Base-by-base conservation (phyloP, 2,113 vertebrate genomes). In the Odocoileus virginianus region DNA sequence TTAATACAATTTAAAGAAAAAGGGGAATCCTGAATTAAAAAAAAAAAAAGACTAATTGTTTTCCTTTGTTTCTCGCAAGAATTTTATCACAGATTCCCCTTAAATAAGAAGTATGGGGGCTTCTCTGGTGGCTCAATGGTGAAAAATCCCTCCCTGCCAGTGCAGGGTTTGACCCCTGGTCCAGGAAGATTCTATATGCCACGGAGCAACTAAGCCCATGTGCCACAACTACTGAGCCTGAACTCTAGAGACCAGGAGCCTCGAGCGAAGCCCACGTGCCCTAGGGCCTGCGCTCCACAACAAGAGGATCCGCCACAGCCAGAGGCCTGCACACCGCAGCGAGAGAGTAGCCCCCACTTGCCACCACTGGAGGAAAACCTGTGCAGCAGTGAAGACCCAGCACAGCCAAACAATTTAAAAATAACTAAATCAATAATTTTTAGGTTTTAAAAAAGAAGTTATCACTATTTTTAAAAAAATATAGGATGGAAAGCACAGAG, bases 1-100 rank as follows among this genome's bases (percentile, higher is more conserved):
- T 52, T 87, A 76, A 79, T 58, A 96, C 55, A 89, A 83, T 60
- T 83, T 71, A 64, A 85, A 78, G 33, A 94, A 91, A 87, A 21
- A 85, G 16, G 40, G 40, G 57, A 92, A 57, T 25, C n/a, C 61
- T 47, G 13, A 82, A 82, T 82, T 40, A 40, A 45, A 52, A 50
- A 64, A 57, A 64, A 57, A 64, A n/a, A 21, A 36, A 43, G 23
- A 76, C 33, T 43, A 58, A 86, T 19, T 96, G 45, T 81, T 88
- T 74, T 85, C 45, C 27, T 36, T 71, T 52, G 60, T 86, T 86
- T 91, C 64, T 14, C 19, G 17, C 21, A 92, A 94, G 43, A 92
- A 95, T 60, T 84, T 84, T 40, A 64, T 82, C 60, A 91, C 14
- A 55, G 52, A 60, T 76, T 92, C 78, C 55, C 79, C 52, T 89